These are phyloP conservation scores for Gyps fulvus DNA, from an alignment of 2,113 vertebrate genomes.

Conservation along the genomic window DNA sequence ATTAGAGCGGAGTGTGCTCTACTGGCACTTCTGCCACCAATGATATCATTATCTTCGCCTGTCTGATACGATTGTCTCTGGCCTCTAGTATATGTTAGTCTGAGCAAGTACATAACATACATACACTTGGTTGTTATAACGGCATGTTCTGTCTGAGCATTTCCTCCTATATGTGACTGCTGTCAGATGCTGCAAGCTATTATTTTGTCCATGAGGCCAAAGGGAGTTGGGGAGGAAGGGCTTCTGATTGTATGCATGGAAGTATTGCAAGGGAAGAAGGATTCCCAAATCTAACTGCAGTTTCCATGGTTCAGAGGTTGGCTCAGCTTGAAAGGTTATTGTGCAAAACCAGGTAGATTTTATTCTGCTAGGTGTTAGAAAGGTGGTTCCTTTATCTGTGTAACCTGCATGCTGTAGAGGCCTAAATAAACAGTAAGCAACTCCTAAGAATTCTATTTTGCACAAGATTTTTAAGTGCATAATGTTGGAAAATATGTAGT, in stretches of 20 bases:
- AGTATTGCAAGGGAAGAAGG: background rate
- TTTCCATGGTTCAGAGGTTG: background rate
- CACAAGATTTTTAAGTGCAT: background rate
- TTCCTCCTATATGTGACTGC: background rate
- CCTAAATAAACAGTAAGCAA: background rate
- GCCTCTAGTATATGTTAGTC: too few relatives aligned
- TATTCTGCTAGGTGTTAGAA: background rate
- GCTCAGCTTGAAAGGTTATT: background rate
- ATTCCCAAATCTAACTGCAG: background rate
- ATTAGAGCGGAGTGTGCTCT: background rate
- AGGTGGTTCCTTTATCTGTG: background rate
- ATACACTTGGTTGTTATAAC: background rate
- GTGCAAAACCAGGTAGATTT: background rate
- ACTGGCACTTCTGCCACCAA: background rate
- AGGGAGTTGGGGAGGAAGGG: background rate
- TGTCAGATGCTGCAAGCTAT: background rate
- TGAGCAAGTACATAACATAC: background rate
- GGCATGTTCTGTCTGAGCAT: background rate
- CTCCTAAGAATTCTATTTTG: background rate
- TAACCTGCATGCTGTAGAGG: background rate
- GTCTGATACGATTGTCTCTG: rapidly evolving
- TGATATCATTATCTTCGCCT: background rate
- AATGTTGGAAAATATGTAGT: background rate
- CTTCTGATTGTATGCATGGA: background rate
- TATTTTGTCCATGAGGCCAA: background rate